Evolutionary conservation across 2,797 vertebrate genomes (phyloP), one percentile per base, ranked within the genome.

Genomic region (Pachyuromys duprasi): DNA sequence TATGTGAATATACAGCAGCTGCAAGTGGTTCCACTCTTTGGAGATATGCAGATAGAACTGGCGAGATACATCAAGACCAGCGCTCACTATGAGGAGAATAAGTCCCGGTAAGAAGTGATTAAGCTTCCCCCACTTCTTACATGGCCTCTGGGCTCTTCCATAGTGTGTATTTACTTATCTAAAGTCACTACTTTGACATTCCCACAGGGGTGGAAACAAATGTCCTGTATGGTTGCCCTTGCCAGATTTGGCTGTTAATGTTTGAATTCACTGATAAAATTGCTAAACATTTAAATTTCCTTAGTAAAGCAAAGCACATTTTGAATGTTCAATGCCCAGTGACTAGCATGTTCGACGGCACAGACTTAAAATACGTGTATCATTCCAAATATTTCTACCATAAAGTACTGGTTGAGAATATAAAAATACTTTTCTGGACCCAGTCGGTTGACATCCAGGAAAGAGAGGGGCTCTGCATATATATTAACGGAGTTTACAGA

Each of bases 21-120:
- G 92, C 99, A 99, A 97, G 99, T 99, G 92, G 99, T 99, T 33
- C 99, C 99, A 0, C 98, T 99, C 39, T 99, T 99, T 57, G 99
- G 99, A 20, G 99, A 99, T 98, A 99, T 99, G 99, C 99, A 99
- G 96, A 99, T 99, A 70, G 99, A 99, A 98, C 98, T 99, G 98
- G 99, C 99, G 5, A 99, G 99, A 92, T 99, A 99, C 98, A 99
- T 99, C 98, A 99, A 99, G 98, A 99, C 99, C 97, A 99, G 99
- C 11, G 99, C 99, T 91, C 99, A 99, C 98, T 99, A 99, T 0
- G 99, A 99, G 93, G 99, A 99, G 96, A 99, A 99, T 98, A 99
- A 99, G 96, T 99, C 99, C 96, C 99, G 99, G 99, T 99, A 98
- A 97, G 98, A 63, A 84, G 86, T 62, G 57, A 17, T 14, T 0